Evolutionary conservation across 1,140 invertebrate species (phyloP), one percentile per base, ranked within the genome.

Genomic region (Papilio xuthus): DNA sequence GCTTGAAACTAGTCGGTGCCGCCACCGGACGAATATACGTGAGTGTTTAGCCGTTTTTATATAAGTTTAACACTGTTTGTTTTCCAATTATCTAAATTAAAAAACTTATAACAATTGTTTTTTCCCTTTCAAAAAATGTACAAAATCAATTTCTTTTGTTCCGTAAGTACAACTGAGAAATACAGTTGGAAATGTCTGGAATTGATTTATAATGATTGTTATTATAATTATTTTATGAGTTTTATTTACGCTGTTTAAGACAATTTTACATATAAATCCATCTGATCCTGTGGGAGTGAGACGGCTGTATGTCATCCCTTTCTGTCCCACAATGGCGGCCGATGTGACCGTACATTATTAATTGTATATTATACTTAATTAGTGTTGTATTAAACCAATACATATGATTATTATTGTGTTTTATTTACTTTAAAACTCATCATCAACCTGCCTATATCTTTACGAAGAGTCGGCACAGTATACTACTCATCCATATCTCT

Each of bases 361-460:
- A 89, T 91, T 92, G 90, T 93, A 93, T 92, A 93, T 91, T 92
- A 92, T 92, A 92, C 89, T 92, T 93, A 92, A 90, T 93, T 93
- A 92, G 91, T 93, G 90, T 93, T 93, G 90, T 92, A 93, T 92
- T 92, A 93, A 92, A 93, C 89, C 85, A 93, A 91, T 92, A 92
- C 89, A 92, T 92, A 92, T 90, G 89, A 93, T 91, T 89, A 89
- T 80, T 44, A 26, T 37, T 80, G 82, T 81, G 82, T 87, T 87
- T 87, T 82, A 83, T 85, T 85, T 79, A 32, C 78, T 26, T 26
- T 10, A 23, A 26, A 12, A 56, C 23, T 6, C 12, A 60, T 2
- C 7, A 10, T 12, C 28, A 63, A 60, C 4, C 23, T n/a, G n/a
- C n/a, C n/a, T n/a, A n/a, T n/a, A n/a, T n/a, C n/a, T n/a, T n/a